Evolutionary conservation across 2,888 invertebrate genomes (phyloP), one percentile per base, ranked within the genome.

Genomic region (Andrena bicolor): DNA sequence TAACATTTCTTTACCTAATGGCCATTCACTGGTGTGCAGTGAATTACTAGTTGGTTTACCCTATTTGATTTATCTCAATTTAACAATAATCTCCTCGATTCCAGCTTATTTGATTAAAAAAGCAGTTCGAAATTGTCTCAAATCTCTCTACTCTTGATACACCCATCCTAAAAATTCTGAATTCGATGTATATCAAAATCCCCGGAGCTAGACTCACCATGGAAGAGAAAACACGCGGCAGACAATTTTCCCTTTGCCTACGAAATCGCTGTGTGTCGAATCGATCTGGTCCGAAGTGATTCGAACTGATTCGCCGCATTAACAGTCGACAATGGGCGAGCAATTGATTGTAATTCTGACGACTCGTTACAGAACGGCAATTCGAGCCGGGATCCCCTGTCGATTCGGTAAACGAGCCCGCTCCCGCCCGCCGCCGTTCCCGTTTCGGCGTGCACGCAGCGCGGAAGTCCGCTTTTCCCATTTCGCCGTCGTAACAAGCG

Each of bases 251-350:
- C 23, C 56, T 10, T 7, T 56, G 26, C 41, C 48, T 26, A 32
- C 32, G 63, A 35, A 8, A 35, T 6, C 7, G 28, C n/a, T 64
- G 64, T 64, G 63, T 41, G 63, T 28, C 35, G 32, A 73, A 56
- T 73, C 64, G 64, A 64, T 56, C 35, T 28, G 35, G 53, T 73
- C 56, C 75, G 64, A 60, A 35, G 49, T 60, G 60, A 77, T 60
- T 72, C 76, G 28, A 16, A 16, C 6, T 23, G 58, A 77, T 77
- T 65, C 60, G 58, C 53, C 65, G 76, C 20, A 72, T 77, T 77
- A 77, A 73, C 65, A 28, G 65, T 28, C 35, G 28, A 77, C 76
- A 73, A 65, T 60, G 35, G 51, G 20, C 76, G 13, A 65, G 23
- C 41, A 28, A 77, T 66, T 53, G 65, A 49, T 68, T n/a, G 74